Conservation (phyloP, 2,113 vertebrate genomes). For the Columbina picui region DNA sequence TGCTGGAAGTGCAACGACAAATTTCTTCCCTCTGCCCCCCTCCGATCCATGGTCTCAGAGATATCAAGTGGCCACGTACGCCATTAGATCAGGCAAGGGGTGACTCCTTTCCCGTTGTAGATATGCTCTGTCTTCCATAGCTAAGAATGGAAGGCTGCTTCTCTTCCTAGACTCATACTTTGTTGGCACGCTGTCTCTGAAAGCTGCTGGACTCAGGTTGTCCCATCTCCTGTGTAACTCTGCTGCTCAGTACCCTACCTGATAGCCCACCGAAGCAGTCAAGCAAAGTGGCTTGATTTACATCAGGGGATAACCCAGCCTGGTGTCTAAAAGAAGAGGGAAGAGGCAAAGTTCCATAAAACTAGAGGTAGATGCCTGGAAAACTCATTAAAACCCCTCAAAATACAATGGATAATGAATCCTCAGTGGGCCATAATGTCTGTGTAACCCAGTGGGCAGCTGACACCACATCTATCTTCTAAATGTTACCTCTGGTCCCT, state of each 20-base stretch:
- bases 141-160: not conserved
- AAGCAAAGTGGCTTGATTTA: not conserved
- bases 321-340: not conserved
- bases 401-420: not conserved
- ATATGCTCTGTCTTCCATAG: fast-evolving
- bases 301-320: not conserved
- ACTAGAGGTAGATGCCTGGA: not conserved
- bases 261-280: not conserved
- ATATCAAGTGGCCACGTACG: not conserved
- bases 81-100: not conserved
- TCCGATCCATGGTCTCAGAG: not conserved
- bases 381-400: constrained; percentile 1
- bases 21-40: not conserved
- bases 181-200: fast-evolving
- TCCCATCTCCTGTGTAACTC: not conserved
- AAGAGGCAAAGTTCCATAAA: not conserved
- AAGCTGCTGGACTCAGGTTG: not conserved
- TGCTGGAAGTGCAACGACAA: fast-evolving
- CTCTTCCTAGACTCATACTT: fast-evolving
- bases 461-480: constrained; percentile 45
- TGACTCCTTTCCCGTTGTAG: too few relatives aligned
- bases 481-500: constrained; percentile 5
- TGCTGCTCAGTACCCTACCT: not conserved
- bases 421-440: not conserved
- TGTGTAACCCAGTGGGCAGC: constrained; percentile 15